Evolutionary conservation across 2,888 invertebrate genomes (phyloP).

Genomic region (Drosophila mayaguana): DNA sequence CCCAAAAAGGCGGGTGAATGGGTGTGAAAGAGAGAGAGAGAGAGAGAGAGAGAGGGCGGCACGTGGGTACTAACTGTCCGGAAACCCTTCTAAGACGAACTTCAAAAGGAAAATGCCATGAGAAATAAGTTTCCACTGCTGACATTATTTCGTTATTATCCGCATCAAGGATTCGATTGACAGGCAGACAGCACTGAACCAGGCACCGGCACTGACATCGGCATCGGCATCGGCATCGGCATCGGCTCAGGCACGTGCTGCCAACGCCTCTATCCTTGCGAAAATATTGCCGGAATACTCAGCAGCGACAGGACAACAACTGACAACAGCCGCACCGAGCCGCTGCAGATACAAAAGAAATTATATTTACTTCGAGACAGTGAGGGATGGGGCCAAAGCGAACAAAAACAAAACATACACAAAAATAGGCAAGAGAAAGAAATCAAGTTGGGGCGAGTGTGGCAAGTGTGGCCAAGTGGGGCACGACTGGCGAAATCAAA

Average conservation of each 20-base stretch:
- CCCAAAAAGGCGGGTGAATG: neutral
- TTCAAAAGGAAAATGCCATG: slow-evolving; percentile 59
- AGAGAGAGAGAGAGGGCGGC: neutral
- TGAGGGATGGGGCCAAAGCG: slow-evolving; percentile 13
- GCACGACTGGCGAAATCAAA: slow-evolving; percentile 61
- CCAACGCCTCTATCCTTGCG: slow-evolving; percentile 72
- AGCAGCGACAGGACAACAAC: slow-evolving; percentile 49
- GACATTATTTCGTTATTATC: slow-evolving; percentile 82
- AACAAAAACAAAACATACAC: slow-evolving; percentile 65
- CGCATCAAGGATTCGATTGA: slow-evolving; percentile 79
- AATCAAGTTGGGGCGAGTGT: slow-evolving; percentile 12
- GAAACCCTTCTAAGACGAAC: slow-evolving; percentile 60
- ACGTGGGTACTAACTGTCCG: slow-evolving; percentile 12
- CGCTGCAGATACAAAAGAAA: slow-evolving; percentile 70
- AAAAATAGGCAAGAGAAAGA: slow-evolving; percentile 39
- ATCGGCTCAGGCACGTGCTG: slow-evolving; percentile 71
- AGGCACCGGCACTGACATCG: too few species aligned
- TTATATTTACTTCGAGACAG: slow-evolving; percentile 59
- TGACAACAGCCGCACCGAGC: slow-evolving; percentile 47
- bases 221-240: too few species aligned
- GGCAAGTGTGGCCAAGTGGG: slow-evolving; percentile 17
- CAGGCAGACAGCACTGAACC: slow-evolving; percentile 38
- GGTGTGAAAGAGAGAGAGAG: neutral
- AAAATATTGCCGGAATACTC: slow-evolving; percentile 74
- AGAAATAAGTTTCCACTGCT: slow-evolving; percentile 60